Conservation (phyloP, 1,140 invertebrate genomes). For the Caerostris darwini region DNA sequence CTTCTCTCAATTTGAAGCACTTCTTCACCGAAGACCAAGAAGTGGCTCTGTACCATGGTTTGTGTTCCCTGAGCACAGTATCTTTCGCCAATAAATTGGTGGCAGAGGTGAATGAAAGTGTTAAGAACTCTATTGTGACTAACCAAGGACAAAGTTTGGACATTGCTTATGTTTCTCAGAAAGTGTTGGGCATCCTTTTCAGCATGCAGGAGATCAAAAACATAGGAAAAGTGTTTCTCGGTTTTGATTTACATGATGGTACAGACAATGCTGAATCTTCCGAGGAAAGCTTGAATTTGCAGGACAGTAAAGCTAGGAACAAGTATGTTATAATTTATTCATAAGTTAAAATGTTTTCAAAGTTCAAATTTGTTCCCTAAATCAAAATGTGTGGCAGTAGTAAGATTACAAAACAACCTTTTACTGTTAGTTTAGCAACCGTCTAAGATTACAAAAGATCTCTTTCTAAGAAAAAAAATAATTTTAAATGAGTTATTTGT, state of each 20-base stretch:
- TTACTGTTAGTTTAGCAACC: too few species aligned
- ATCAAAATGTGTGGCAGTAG: too few species aligned
- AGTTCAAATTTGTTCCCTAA: too few species aligned
- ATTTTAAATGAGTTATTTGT: too few species aligned
- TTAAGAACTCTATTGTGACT: background rate
- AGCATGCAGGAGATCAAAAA: background rate
- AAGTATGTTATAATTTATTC: background rate
- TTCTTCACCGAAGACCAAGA: background rate
- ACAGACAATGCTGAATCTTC: background rate
- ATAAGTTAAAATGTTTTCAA: background rate
- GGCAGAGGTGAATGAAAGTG: background rate
- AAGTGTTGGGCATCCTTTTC: background rate
- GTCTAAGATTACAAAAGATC: too few species aligned
- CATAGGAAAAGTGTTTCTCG: background rate
- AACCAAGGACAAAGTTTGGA: background rate
- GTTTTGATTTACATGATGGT: background rate
- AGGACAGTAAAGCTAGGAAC: background rate
- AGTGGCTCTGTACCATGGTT: background rate
- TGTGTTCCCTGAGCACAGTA: constrained; percentile 44
- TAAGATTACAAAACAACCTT: too few species aligned
- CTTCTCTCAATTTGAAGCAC: background rate
- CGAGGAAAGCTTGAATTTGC: background rate
- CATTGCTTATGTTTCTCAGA: background rate
- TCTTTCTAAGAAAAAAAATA: too few species aligned
- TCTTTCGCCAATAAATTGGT: constrained; percentile 29